Base-by-base conservation (phyloP, 1,140 invertebrate species). In the Pseudomyrmex gracilis region DNA sequence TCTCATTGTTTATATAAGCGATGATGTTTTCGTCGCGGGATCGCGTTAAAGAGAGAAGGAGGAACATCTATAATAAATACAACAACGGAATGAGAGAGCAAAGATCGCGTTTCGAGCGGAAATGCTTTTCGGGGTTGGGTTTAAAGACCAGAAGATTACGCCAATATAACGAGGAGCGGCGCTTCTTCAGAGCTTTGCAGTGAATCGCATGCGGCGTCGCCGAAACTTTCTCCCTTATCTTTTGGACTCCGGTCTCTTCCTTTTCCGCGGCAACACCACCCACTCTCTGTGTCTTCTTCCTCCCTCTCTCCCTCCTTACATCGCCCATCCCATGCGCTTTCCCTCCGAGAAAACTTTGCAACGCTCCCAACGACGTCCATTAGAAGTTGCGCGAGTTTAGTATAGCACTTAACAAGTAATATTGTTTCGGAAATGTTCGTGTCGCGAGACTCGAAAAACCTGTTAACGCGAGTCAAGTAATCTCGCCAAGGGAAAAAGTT, bases 361-460 rank as follows among this genome's bases (percentile, higher is more conserved):
- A 73, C 86, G 80, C 70, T 78, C 73, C 74, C 86, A 86, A 66
- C 86, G 86, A 80, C 86, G 86, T 87, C 86, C 86, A 87, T 87
- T 87, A 87, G 70, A 70, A 87, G 86, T 87, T 80, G 85, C 70
- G 63, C 85, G 85, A 87, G 86, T 87, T 87, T 82, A 87, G 57
- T 83, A 73, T 64, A 83, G 63, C 82, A 87, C 85, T 87, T 87
- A 87, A 84, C 85, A 86, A 80, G 73, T 73, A 87, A 87, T 87
- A 84, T 87, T 86, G 85, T 84, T 87, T 84, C 85, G 82, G 73
- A 84, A 84, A 87, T 83, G 86, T 84, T 83, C 78, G 43, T 73
- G 73, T 58, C 76, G 47, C 84, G 61, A 82, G 64, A 82, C 64
- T 84, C 73, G 82, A 84, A 87, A 87, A 83, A 87, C 85, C 82